A percentile compares a stretch with the other conserved stretches of the same genome.
These are phyloP conservation scores for Peromyscus nudipes DNA, from an alignment of 2,797 vertebrate genomes.

Conservation along the genomic window DNA sequence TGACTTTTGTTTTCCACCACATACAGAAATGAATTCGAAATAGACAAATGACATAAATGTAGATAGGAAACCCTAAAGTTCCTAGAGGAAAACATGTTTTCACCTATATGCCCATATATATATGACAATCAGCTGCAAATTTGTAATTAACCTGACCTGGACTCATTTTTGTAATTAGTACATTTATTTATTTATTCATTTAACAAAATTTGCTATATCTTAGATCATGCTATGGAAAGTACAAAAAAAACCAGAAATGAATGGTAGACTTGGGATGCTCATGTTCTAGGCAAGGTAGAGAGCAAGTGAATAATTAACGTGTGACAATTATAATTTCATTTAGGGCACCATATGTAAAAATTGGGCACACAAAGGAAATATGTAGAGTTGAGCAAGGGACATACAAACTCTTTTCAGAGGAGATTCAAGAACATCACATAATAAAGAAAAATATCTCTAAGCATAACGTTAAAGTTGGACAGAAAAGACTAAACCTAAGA, in stretches of 20 bases:
- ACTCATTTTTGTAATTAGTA: background rate
- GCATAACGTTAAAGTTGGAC: background rate
- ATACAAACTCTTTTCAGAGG: background rate
- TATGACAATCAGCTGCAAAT: background rate
- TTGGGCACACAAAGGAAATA: background rate
- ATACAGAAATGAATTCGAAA: background rate
- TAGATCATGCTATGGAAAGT: background rate
- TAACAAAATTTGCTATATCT: background rate
- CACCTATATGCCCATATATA: background rate
- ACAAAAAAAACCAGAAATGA: background rate
- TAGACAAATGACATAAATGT: background rate
- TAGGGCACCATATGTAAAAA: background rate
- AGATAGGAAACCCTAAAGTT: background rate
- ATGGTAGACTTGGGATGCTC: background rate
- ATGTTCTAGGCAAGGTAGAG: background rate
- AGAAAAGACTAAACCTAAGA: background rate
- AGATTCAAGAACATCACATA: background rate
- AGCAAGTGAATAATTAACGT: background rate
- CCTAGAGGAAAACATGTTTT: background rate
- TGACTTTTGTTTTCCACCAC: background rate
- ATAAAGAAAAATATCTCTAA: background rate
- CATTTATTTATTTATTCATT: background rate
- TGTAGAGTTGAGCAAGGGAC: background rate
- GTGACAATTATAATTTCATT: background rate
- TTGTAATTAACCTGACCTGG: background rate